Evolutionary conservation across 2,797 vertebrate genomes (phyloP).

Genomic region (Dallia pectoralis): DNA sequence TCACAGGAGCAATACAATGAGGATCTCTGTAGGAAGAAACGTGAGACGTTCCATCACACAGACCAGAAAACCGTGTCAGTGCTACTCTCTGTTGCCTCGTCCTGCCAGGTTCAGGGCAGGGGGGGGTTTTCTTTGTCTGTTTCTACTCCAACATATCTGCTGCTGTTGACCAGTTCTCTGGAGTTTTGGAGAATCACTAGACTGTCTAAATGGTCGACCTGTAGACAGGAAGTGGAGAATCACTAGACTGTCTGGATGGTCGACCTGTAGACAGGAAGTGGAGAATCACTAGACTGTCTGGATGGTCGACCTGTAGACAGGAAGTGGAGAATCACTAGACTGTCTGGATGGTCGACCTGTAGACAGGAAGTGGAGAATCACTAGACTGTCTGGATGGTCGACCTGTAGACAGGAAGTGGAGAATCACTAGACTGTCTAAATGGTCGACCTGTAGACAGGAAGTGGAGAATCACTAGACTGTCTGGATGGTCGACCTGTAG

Average conservation of each 20-base stretch:
- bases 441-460: constrained; percentile 9
- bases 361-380: not conserved
- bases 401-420: not conserved
- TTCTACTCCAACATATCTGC: constrained; percentile 1
- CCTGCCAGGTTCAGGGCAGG: constrained; percentile 40
- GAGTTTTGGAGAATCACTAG: not conserved
- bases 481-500: constrained; percentile 1
- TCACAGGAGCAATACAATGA: constrained; percentile 67
- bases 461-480: not conserved
- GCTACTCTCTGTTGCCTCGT: constrained; percentile 8
- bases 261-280: constrained; percentile 4
- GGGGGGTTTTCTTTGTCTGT: not conserved
- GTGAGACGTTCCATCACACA: constrained; percentile 34
- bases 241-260: not conserved
- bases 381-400: not conserved
- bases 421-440: not conserved
- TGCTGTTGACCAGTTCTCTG: not conserved
- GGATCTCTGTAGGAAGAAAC: constrained; percentile 61
- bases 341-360: constrained; percentile 2
- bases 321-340: not conserved
- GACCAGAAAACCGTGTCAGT: constrained; percentile 2
- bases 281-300: not conserved
- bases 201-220: not conserved
- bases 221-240: not conserved
- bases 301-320: constrained; percentile 7